These are phyloP conservation scores for Cichladusa arquata DNA, from an alignment of 2,113 vertebrate species.

Conservation along the genomic window DNA sequence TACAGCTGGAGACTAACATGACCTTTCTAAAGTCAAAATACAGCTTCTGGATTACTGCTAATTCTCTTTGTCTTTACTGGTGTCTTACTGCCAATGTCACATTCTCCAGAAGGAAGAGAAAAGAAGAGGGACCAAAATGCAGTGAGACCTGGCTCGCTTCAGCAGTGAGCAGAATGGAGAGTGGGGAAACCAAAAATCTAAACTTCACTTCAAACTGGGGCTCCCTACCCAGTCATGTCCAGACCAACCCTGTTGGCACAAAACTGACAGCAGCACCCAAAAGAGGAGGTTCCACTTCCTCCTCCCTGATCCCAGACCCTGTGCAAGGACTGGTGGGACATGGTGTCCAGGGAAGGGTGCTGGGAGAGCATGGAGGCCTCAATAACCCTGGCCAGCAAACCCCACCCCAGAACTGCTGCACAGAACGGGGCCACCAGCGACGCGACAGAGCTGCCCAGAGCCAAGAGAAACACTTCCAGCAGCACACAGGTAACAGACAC, in stretches of 20 bases:
- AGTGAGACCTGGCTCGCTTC: not conserved
- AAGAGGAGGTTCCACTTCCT: not conserved
- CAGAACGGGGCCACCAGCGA: not conserved
- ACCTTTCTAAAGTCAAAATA: not conserved
- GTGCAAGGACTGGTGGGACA: not conserved
- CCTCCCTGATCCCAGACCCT: not conserved
- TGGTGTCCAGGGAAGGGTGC: fast-evolving
- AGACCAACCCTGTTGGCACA: not conserved
- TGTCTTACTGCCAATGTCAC: not conserved
- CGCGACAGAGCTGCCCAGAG: fast-evolving
- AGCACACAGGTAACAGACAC: not conserved
- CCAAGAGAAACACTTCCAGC: not conserved
- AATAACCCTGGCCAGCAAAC: fast-evolving
- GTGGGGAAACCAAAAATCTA: not conserved
- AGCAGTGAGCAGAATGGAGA: not conserved
- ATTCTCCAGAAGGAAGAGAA: not conserved
- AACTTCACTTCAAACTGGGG: not conserved
- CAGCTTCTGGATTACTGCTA: not conserved
- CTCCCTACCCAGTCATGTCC: not conserved
- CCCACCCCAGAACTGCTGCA: not conserved
- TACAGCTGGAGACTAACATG: fast-evolving
- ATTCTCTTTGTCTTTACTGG: not conserved
- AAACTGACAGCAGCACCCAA: not conserved
- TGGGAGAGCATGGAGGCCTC: fast-evolving
- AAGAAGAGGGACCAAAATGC: no score